These are phyloP conservation scores for Pteronura brasiliensis DNA, from an alignment of 2,113 vertebrate genomes.

Conservation along the genomic window DNA sequence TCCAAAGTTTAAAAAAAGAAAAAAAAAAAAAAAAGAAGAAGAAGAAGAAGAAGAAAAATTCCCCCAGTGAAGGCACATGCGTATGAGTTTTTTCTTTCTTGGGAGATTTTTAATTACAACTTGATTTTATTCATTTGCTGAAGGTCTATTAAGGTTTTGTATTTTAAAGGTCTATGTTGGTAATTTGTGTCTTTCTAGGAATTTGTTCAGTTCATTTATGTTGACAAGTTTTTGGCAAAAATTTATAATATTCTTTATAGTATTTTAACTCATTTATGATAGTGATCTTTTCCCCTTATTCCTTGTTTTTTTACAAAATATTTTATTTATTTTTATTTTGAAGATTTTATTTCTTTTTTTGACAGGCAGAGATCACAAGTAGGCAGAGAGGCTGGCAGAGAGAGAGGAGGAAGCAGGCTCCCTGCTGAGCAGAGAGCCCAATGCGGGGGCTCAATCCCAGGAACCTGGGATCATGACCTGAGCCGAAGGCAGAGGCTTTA, in stretches of 20 bases:
- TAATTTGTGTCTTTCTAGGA: not conserved
- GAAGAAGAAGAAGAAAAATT: not conserved
- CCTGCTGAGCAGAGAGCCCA: too few species aligned
- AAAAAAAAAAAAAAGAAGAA: too few species aligned
- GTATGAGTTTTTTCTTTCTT: not conserved
- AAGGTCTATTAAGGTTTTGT: not conserved
- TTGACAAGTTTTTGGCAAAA: not conserved
- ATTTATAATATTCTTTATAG: not conserved
- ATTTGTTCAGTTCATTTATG: not conserved
- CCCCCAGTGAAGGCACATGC: not conserved
- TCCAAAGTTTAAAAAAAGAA: too few species aligned
- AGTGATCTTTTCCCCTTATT: not conserved
- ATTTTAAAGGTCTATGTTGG: not conserved
- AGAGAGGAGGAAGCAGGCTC: too few species aligned
- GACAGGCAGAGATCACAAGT: too few species aligned
- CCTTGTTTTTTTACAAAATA: not conserved
- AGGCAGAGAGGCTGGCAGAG: too few species aligned
- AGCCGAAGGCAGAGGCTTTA: too few species aligned
- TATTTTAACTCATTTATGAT: not conserved
- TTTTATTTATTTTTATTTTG: too few species aligned
- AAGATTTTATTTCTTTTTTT: too few species aligned
- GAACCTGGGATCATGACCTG: too few species aligned
- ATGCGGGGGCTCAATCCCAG: too few species aligned
- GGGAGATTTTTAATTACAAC: not conserved
- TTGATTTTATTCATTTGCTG: not conserved